Conservation (phyloP, 2,888 invertebrate species). For the Meganola albula region DNA sequence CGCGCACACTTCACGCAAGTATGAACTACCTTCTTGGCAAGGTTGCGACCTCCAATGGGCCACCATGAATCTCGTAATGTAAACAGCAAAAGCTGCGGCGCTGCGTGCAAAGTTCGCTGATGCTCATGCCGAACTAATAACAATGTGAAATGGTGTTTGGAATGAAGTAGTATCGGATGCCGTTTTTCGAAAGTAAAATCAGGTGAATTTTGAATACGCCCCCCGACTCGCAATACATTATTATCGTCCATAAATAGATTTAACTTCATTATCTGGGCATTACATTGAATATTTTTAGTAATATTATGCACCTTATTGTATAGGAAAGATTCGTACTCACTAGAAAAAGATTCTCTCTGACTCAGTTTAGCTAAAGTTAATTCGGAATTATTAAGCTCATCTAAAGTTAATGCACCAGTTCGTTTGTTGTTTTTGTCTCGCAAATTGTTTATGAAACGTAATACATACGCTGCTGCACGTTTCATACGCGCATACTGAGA, state of each 20-base stretch:
- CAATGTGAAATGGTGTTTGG: conserved; percentile 5
- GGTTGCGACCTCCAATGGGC: background rate
- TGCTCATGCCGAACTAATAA: conserved; percentile 4
- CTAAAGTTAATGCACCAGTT: too few relatives aligned
- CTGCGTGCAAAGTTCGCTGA: conserved; percentile 1
- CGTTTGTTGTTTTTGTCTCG: too few relatives aligned
- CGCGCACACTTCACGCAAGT: background rate
- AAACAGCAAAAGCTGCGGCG: conserved; percentile 1
- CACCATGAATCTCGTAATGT: conserved; percentile 1
- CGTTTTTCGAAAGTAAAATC: conserved; percentile 9
- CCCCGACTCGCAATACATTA: conserved; percentile 8
- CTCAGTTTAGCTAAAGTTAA: too few relatives aligned
- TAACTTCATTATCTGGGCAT: too few relatives aligned
- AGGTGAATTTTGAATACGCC: conserved; percentile 4
- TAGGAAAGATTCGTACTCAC: too few relatives aligned
- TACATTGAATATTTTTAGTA: too few relatives aligned
- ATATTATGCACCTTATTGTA: too few relatives aligned
- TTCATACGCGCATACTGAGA: too few relatives aligned
- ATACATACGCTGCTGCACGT: background rate
- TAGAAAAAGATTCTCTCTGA: too few relatives aligned
- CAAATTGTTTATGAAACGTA: too few relatives aligned
- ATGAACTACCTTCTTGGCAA: background rate
- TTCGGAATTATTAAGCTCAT: too few relatives aligned
- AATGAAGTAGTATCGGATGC: conserved; percentile 6
- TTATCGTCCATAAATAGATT: conserved; percentile 8